Conservation (phyloP, 2,888 invertebrate genomes). For the Hanleya hanleyi region DNA sequence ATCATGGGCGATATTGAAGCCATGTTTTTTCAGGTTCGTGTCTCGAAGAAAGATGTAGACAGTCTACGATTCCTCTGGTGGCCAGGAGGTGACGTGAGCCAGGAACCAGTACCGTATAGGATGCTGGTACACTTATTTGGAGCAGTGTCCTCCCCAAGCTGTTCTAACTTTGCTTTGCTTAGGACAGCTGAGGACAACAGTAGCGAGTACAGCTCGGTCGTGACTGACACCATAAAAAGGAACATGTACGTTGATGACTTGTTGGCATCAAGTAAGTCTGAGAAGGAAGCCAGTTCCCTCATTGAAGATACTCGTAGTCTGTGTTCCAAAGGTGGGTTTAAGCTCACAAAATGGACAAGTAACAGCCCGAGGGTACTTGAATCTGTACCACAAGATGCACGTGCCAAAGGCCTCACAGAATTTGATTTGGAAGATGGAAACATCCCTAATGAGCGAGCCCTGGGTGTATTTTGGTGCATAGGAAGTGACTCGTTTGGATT, state of each 20-base stretch:
- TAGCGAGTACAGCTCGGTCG: too few relatives aligned
- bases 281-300: conserved; percentile 26
- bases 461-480: conserved; percentile 37
- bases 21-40: neutral
- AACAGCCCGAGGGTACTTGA: neutral
- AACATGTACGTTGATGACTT: conserved; percentile 24
- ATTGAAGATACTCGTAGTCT: too few relatives aligned
- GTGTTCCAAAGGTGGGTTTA: neutral
- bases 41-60: neutral
- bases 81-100: conserved; percentile 15
- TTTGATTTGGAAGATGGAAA: neutral
- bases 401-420: neutral
- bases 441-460: neutral
- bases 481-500: conserved; percentile 29
- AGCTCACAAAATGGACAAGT: neutral
- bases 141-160: too few relatives aligned
- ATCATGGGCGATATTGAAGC: neutral
- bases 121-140: conserved; percentile 41
- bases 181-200: too few relatives aligned
- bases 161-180: too few relatives aligned
- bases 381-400: neutral
- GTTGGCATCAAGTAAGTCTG: neutral
- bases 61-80: neutral
- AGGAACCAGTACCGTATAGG: conserved; percentile 18
- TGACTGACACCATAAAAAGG: too few relatives aligned